phyloP scores from a whole-genome alignment of 2,888 invertebrate species.

The Loripinus fragilis region DNA sequence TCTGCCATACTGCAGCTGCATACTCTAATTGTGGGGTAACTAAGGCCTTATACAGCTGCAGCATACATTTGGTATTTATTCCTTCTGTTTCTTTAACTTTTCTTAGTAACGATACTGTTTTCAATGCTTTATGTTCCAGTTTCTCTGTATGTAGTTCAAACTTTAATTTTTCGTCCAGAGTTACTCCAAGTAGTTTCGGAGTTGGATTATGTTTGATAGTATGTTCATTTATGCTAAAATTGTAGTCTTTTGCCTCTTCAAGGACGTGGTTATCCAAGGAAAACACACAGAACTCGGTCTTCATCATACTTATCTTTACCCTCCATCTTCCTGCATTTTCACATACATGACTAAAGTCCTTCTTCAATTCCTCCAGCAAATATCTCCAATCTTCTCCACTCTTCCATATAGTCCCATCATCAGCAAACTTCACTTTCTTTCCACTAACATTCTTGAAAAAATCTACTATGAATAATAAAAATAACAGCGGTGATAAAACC shows the following conservation, averaged over 20 bases:
- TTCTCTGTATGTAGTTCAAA: constrained; percentile 13
- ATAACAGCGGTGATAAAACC: constrained; percentile 10
- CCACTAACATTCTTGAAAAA: background rate
- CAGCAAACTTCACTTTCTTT: no score
- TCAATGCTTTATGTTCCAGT: constrained; percentile 8
- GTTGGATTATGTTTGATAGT: no score
- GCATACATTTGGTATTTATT: background rate
- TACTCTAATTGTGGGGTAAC: no score
- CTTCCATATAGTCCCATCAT: no score
- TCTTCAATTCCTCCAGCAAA: no score
- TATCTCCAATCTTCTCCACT: no score
- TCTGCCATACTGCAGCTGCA: no score
- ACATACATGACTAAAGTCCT: background rate
- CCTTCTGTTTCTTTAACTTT: constrained; percentile 18
- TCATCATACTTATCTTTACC: constrained; percentile 7
- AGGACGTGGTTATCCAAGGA: constrained; percentile 1
- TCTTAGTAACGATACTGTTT: constrained; percentile 1
- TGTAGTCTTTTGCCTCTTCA: no score
- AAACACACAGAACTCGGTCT: constrained; percentile 21
- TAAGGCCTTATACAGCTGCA: no score
- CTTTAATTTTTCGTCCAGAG: no score
- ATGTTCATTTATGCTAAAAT: no score
- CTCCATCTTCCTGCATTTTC: background rate
- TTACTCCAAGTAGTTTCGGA: no score
- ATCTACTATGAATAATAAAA: constrained; percentile 1